Evolutionary conservation across 2,113 vertebrate species (phyloP).

Genomic region (Saiga tatarica): DNA sequence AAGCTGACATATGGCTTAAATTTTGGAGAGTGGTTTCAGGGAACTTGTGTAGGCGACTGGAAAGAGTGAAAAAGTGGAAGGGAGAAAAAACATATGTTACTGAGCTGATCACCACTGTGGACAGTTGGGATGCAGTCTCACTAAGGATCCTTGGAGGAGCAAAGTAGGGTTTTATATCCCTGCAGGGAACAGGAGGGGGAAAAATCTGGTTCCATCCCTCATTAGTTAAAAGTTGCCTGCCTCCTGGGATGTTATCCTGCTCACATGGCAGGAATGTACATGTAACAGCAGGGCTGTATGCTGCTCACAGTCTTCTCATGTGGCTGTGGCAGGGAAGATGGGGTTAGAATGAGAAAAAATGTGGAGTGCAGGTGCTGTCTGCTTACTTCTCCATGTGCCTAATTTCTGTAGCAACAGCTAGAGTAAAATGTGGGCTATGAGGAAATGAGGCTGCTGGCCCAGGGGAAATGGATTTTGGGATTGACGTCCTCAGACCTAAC

Average conservation of each 20-base stretch:
- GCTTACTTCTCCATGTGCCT: background rate
- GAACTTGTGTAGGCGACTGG: background rate
- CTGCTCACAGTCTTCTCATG: background rate
- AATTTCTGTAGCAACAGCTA: background rate
- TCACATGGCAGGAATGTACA: background rate
- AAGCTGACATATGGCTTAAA: background rate
- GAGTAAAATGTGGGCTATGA: background rate
- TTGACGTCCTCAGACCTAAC: background rate
- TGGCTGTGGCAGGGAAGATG: background rate
- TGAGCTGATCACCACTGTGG: background rate
- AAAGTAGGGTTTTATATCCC: background rate
- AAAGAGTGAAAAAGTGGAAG: background rate
- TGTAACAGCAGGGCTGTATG: background rate
- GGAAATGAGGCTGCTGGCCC: background rate
- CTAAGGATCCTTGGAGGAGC: background rate
- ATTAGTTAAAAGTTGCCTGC: background rate
- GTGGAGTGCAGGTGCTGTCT: background rate
- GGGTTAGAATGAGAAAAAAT: background rate
- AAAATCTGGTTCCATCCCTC: background rate
- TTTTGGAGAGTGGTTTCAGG: background rate
- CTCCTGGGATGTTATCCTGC: background rate
- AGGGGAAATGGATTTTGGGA: background rate
- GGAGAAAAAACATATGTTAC: background rate
- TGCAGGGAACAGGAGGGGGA: background rate
- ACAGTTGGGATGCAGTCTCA: background rate